A percentile compares a stretch with the other conserved stretches of the same genome.
phyloP scores from a whole-genome alignment of 2,797 vertebrate genomes.

The Yasuhikotakia modesta region DNA sequence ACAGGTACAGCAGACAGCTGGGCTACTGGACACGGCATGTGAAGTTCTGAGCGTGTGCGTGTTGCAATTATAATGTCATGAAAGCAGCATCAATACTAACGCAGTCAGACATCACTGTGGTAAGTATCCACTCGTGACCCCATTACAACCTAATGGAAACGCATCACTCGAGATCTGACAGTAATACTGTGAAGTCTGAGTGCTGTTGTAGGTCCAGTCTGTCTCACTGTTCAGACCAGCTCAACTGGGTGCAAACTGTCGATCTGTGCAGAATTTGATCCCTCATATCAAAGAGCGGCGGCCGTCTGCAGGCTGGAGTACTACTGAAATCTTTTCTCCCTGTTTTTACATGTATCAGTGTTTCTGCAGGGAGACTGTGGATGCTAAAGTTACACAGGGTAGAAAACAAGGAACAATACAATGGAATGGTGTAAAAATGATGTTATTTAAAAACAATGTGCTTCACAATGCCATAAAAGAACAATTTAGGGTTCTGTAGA shows the following conservation, averaged over 20 bases:
- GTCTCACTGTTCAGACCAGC: conserved; percentile 12
- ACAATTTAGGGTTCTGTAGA: too few species aligned
- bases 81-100: conserved; percentile 30
- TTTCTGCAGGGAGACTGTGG: too few species aligned
- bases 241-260: conserved; percentile 25
- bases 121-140: conserved; percentile 15
- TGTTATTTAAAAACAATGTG: too few species aligned
- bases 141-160: conserved; percentile 13
- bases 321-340: too few species aligned
- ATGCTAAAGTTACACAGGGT: too few species aligned
- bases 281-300: background rate
- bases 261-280: conserved; percentile 28
- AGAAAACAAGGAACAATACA: too few species aligned
- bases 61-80: conserved; percentile 13
- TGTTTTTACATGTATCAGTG: too few species aligned
- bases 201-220: conserved; percentile 6
- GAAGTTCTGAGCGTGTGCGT: background rate
- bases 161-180: background rate
- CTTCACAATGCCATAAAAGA: too few species aligned
- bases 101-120: background rate
- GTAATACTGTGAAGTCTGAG: conserved; percentile 25
- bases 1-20: too few species aligned
- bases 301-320: background rate
- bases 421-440: too few species aligned
- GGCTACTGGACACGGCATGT: background rate